These are phyloP conservation scores for Glareola pratincola DNA, from an alignment of 2,113 vertebrate genomes.

Conservation along the genomic window DNA sequence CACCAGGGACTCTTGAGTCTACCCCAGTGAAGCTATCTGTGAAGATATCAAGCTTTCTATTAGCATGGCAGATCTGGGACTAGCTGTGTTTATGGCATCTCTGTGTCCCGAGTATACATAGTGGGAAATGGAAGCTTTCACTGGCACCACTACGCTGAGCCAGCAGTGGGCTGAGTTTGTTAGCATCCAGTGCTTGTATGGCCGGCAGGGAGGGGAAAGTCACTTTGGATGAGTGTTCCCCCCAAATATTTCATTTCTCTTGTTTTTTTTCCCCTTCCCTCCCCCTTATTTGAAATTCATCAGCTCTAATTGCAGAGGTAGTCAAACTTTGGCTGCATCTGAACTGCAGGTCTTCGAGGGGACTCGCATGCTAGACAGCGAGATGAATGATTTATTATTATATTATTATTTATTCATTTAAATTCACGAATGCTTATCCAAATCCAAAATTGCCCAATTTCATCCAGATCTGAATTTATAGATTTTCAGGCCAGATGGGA, in stretches of 20 bases:
- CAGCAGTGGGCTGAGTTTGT: background rate
- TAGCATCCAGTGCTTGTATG: background rate
- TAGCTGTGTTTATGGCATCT: background rate
- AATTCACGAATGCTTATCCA: conserved; percentile 64
- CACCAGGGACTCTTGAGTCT: background rate
- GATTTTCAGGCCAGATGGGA: conserved; percentile 63
- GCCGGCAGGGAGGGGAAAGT: background rate
- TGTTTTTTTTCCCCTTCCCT: background rate
- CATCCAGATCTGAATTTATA: conserved; percentile 62
- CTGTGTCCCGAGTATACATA: rapidly evolving
- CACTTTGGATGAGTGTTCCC: background rate
- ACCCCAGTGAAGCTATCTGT: background rate
- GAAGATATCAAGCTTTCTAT: background rate
- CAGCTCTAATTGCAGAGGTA: conserved; percentile 53
- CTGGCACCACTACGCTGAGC: background rate
- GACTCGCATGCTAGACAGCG: background rate
- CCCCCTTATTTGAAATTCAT: conserved; percentile 42
- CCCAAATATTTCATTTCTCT: background rate
- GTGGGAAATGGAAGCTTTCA: background rate
- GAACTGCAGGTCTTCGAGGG: conserved; percentile 35
- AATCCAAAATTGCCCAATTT: conserved; percentile 57
- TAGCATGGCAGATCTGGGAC: background rate
- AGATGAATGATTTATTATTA: conserved; percentile 65
- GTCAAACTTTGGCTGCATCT: conserved; percentile 51
- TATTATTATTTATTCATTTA: conserved; percentile 69